Base-by-base conservation (phyloP, 2,888 invertebrate genomes). In the Caenorhabditis panamensis region DNA sequence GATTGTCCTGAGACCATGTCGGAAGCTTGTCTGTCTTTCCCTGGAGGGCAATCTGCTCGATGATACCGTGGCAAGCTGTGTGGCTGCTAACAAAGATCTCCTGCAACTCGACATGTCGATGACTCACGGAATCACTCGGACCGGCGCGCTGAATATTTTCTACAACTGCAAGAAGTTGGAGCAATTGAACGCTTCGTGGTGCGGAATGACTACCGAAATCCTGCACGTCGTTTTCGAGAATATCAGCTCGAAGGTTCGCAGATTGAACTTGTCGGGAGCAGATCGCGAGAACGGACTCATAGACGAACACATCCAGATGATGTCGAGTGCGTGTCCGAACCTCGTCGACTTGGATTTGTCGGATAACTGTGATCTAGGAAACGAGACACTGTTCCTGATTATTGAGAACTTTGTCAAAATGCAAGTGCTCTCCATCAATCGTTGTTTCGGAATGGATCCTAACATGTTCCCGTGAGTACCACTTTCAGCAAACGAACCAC, bases 391-490 rank as follows among this genome's bases (percentile, higher is more conserved):
- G 2, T 20, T n/a, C 0, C 36, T 49, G 5, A 58, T 81, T 2
- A 24, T 62, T 0, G n/a, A 36, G 9, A 20, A 49, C 37, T 59
- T 67, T 8, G 18, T 31, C 4, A 26, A 36, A 11, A 9, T 81
- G 18, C 54, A 28, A 2, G 41, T 22, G 1, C 20, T 81, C 5
- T 76, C 76, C 6, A 28, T 76, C 24, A 81, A 75, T 63, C 71
- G 80, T 6, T 81, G 80, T 24, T 81, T 66, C 56, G 76, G 76
- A 31, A 51, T 81, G n/a, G 72, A 77, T 61, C 80, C 80, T 8
- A 76, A 72, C 41, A 16, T 47, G 2, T 31, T 67, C 8, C n/a
- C 66, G 80, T 80, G 13, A 41, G 76, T 41, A 20, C 22, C 16
- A 9, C 20, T 47, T n/a, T 54, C 20, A 26, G 11, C 8, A 16